Evolutionary conservation across 1,140 invertebrate genomes (phyloP), one percentile per base, ranked within the genome.

Genomic region (Mya arenaria): DNA sequence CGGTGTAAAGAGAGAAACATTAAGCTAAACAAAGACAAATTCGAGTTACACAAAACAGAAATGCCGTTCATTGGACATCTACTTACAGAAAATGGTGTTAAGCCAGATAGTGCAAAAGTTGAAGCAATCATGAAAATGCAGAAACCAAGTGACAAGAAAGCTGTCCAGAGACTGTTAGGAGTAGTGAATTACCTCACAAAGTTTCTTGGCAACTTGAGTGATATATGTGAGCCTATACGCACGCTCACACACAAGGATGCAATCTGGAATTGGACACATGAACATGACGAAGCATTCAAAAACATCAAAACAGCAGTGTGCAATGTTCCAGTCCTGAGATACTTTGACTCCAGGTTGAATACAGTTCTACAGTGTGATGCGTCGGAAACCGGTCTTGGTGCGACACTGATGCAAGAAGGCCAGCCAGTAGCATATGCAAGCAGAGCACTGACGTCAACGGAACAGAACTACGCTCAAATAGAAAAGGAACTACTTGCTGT

Each of bases 401-500:
- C 71, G 28, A 25, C 17, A 2, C 30, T 87, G 23, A 25, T 84
- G 19, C 81, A 84, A 41, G 55, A 77, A 39, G 82, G 82, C 17
- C 66, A 79, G 25, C 77, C 68, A 1, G 44, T 87, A 6, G 68
- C 60, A 17, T 84, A 84, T 77, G 86, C 82, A 37, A 48, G 39
- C 32, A 44, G 48, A 41, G n/a, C 39, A 17, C 25, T 87, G 4
- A 81, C 73, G 8, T 3, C 25, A 23, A 58, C 72, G 10, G 81
- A 86, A 72, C 25, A 62, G 55, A 90, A 91, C 30, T 94, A 91
- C 77, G 87, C 91, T 6, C 91, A 93, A 85, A 94, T 94, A 19
- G 86, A 88, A 66, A 90, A 85, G 52, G 85, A 89, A 55, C 34
- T 85, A 10, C 77, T 88, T 4, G 80, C 86, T 30, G 79, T 87